Evolutionary conservation across 1,140 invertebrate species (phyloP).

Genomic region (Atopsyche davidsoni): DNA sequence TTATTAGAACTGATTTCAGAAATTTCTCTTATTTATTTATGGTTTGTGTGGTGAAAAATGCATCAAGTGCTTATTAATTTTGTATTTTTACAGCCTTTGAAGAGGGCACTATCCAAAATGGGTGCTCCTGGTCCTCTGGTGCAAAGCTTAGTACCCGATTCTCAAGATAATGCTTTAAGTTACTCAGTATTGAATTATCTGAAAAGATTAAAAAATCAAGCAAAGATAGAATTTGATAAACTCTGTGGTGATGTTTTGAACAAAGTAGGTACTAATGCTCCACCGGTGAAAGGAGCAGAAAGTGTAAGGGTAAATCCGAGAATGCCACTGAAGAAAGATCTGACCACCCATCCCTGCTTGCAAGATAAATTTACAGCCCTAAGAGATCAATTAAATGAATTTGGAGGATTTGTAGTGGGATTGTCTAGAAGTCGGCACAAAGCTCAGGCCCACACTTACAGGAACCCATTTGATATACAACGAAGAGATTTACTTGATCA

Average conservation of each 20-base stretch:
- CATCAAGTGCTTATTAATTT: constrained; percentile 10
- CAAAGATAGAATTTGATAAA: constrained; percentile 91
- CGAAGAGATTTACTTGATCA: constrained; percentile 85
- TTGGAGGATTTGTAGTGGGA: constrained; percentile 76
- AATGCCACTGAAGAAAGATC: constrained; percentile 64
- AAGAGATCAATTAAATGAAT: constrained; percentile 80
- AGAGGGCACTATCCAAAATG: constrained; percentile 87
- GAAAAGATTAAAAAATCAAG: constrained; percentile 92
- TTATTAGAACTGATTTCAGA: no score
- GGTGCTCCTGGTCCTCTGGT: constrained; percentile 74
- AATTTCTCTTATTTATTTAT: no score
- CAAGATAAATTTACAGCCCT: constrained; percentile 76
- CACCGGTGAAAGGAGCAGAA: constrained; percentile 47
- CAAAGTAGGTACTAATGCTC: constrained; percentile 38
- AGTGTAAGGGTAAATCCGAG: constrained; percentile 66
- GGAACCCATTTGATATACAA: constrained; percentile 95
- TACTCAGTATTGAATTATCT: constrained; percentile 92
- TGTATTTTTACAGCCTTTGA: constrained; percentile 67
- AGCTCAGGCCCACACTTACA: constrained; percentile 68
- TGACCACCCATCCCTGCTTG: constrained; percentile 72
- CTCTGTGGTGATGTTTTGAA: constrained; percentile 60
- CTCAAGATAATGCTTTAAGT: constrained; percentile 86
- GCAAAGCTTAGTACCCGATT: constrained; percentile 82
- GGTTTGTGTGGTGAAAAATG: constrained; percentile 6
- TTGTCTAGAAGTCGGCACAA: constrained; percentile 53